Percentiles rank a stretch among this genome's conserved stretches.
Conservation (phyloP, 53 echinoderm and acorn worm species). For the Echinometra lucunter region DNA sequence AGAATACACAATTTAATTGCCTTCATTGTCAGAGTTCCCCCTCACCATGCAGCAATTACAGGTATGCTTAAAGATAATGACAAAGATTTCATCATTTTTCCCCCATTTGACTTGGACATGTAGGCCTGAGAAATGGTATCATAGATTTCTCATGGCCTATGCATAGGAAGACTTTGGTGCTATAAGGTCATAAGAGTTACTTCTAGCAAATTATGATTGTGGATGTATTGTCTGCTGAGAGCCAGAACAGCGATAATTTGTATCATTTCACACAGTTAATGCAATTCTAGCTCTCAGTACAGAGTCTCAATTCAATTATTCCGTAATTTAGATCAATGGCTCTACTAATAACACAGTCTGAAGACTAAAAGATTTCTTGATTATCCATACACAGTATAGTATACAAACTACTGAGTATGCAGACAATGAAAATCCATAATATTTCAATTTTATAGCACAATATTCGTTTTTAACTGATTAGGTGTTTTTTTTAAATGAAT, state of each 20-base stretch:
- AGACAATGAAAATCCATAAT: neutral
- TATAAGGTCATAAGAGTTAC: neutral
- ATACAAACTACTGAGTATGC: neutral
- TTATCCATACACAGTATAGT: slow-evolving; percentile 26
- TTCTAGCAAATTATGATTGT: neutral
- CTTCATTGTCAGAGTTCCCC: slow-evolving; percentile 6
- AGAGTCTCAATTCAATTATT: neutral
- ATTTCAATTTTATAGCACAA: neutral
- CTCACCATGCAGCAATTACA: slow-evolving; percentile 20
- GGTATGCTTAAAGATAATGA: neutral
- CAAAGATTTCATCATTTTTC: neutral
- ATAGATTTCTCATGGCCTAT: neutral
- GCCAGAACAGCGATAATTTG: neutral
- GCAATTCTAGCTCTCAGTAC: neutral
- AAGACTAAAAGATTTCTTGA: neutral
- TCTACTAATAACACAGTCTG: neutral
- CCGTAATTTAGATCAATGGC: neutral
- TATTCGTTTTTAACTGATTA: slow-evolving; percentile 10
- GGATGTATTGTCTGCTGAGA: neutral
- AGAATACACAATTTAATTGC: slow-evolving; percentile 3
- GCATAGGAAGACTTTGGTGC: neutral
- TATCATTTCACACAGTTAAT: neutral
- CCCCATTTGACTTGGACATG: neutral
- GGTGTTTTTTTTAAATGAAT: neutral
- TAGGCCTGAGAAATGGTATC: neutral